These are phyloP conservation scores for Hemiscyllium ocellatum DNA, from an alignment of 2,113 vertebrate species.

Conservation along the genomic window DNA sequence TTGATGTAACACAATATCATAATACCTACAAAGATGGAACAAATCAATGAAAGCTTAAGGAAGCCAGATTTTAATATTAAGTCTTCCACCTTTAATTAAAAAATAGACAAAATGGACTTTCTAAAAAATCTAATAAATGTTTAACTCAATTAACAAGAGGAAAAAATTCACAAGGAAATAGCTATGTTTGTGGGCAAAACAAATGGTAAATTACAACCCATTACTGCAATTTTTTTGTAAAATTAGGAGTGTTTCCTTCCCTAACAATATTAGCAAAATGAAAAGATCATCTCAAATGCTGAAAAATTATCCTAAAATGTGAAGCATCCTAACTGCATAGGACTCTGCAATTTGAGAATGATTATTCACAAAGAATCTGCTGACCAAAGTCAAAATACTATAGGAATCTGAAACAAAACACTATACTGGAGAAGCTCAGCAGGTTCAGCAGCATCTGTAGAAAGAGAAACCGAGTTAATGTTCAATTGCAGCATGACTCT, in stretches of 20 bases:
- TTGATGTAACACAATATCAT: neutral
- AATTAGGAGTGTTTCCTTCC: neutral
- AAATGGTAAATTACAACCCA: neutral
- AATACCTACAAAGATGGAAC: neutral
- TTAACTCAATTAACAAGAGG: neutral
- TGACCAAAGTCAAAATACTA: neutral
- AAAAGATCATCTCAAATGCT: neutral
- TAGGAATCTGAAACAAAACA: no score
- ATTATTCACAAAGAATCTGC: neutral
- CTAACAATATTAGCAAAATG: neutral
- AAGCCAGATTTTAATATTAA: neutral
- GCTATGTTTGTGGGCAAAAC: neutral
- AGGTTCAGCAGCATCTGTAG: no score
- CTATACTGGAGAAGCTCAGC: no score
- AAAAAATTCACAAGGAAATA: neutral
- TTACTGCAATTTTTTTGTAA: neutral
- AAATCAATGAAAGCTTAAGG: neutral
- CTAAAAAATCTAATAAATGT: neutral
- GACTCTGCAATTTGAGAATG: neutral
- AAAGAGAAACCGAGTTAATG: no score
- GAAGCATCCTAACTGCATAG: neutral
- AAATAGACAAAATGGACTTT: neutral
- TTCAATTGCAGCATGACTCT: no score
- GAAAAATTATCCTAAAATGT: neutral
- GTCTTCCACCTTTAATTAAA: neutral